These are phyloP conservation scores for Pristionchus fissidentatus DNA, from an alignment of 2,888 invertebrate species.

Conservation along the genomic window DNA sequence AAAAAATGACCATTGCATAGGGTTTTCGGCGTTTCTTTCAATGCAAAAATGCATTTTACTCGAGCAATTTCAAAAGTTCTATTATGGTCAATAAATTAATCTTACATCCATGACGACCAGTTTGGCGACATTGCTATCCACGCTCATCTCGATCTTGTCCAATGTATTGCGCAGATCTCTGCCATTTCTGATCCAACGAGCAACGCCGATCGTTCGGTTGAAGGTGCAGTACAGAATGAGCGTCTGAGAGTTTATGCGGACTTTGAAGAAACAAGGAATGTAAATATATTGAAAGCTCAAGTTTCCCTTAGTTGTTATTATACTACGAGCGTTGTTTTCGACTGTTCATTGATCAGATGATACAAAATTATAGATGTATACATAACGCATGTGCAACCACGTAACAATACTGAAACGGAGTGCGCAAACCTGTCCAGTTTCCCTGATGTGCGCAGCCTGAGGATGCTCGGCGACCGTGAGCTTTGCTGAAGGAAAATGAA, in stretches of 20 bases:
- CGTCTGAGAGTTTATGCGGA: too few species aligned
- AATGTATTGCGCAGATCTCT: constrained; percentile 22
- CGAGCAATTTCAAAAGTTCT: too few species aligned
- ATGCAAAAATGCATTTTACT: not conserved
- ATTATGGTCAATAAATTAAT: not conserved
- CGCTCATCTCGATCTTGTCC: constrained; percentile 44
- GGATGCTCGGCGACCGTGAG: constrained; percentile 27
- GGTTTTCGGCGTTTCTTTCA: not conserved
- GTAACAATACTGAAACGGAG: not conserved
- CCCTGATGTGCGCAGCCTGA: not conserved
- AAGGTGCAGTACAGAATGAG: constrained; percentile 26
- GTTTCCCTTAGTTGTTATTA: not conserved
- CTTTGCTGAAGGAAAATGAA: not conserved
- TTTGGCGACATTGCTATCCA: constrained; percentile 30
- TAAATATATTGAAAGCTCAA: not conserved
- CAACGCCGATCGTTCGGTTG: constrained; percentile 35
- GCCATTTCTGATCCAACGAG: constrained; percentile 46
- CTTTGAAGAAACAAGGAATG: not conserved
- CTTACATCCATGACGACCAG: constrained; percentile 41
- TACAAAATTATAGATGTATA: not conserved
- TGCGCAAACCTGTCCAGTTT: constrained; percentile 2
- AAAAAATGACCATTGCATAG: not conserved
- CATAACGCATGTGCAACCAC: not conserved
- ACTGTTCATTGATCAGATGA: not conserved
- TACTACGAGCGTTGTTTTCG: not conserved